Base-by-base conservation (phyloP, 2,888 invertebrate genomes). In the Rhopalosiphum nymphaeae region DNA sequence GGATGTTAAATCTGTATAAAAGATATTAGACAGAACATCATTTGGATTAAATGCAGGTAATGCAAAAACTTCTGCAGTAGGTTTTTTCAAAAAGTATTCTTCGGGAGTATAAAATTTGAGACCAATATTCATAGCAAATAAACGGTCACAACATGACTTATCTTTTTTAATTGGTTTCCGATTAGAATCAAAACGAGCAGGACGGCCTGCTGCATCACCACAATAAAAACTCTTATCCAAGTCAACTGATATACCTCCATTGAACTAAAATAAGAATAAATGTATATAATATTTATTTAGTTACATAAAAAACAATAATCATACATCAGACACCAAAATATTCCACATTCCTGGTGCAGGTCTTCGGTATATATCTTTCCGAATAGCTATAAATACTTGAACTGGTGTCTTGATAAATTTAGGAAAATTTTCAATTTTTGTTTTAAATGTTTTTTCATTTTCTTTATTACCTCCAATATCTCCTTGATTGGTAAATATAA, bases 291-390 rank as follows among this genome's bases (percentile, higher is more conserved):
- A 78, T 78, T 78, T 36, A 36, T 78, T 21, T 21, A 36, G 9
- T 36, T 21, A 67, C 9, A 78, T 36, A 36, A 78, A 78, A 67
- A 46, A 67, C 26, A 91, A 93, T 91, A 78, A 93, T 95, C 95
- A 95, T 96, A 97, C 97, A 96, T 97, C 96, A 67, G 97, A 96
- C 84, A 96, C 95, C 84, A 99, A 96, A 95, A 96, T 96, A 95
- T 97, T 96, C 99, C 99, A 99, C 98, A 99, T 99, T 84, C 99
- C 99, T 49, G 97, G 97, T 61, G 97, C 96, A 26, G 99, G 99
- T 96, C 99, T 99, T 94, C 99, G 97, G 96, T 98, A 98, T 95
- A 97, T 96, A 92, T 96, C 97, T 95, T 96, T 97, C 3, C 97
- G 97, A 21, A 97, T 97, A 16, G 98, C 97, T 94, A 98, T 96